Evolutionary conservation across 2,888 invertebrate species (phyloP).

Genomic region (Ophraella communa): DNA sequence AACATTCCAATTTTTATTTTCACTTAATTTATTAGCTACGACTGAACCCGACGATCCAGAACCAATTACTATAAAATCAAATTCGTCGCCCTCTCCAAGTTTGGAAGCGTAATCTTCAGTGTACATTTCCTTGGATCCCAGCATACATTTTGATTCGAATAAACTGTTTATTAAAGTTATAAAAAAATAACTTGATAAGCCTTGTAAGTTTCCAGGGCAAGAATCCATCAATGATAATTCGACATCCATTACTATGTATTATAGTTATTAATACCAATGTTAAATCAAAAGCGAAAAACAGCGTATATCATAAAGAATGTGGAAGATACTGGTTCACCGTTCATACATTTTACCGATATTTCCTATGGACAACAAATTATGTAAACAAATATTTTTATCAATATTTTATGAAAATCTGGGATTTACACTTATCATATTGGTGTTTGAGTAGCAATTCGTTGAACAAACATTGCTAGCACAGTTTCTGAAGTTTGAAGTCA

Average conservation of each 20-base stretch:
- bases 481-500: background rate
- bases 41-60: conserved; percentile 64
- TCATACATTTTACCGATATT: too few species aligned
- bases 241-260: background rate
- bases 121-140: conserved; percentile 40
- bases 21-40: conserved; percentile 61
- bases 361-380: too few species aligned
- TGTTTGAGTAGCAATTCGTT: background rate
- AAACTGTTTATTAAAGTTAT: conserved; percentile 66
- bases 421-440: background rate
- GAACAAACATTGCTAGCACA: background rate
- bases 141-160: conserved; percentile 67
- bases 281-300: background rate
- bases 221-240: conserved; percentile 19
- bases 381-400: too few species aligned
- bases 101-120: conserved; percentile 42
- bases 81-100: conserved; percentile 48
- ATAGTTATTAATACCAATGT: background rate
- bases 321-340: too few species aligned
- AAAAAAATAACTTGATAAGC: conserved; percentile 63
- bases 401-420: too few species aligned
- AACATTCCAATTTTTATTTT: conserved; percentile 59
- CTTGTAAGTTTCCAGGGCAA: conserved; percentile 41
- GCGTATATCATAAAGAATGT: background rate
- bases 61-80: conserved; percentile 64